Evolutionary conservation across 1,140 invertebrate genomes (phyloP), one percentile per base, ranked within the genome.

Genomic region (Patella vulgata): DNA sequence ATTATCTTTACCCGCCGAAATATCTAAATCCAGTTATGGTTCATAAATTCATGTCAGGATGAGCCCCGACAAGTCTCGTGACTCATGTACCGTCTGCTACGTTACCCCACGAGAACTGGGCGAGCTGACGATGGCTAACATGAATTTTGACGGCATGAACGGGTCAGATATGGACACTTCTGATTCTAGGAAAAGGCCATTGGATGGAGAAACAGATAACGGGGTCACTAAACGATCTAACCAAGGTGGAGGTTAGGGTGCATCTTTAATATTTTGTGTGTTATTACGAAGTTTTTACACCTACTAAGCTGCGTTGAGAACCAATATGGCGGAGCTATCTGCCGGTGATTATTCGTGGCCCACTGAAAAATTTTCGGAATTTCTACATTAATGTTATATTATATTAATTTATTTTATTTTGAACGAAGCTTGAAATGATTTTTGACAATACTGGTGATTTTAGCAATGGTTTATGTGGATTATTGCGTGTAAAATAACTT

Each of bases 171-270:
- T 81, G 78, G 83, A 84, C 72, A 82, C 82, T 68, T 78, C 78
- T 59, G 84, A 85, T 77, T 84, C 84, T 68, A 74, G 92, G 86
- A 94, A 94, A 88, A 89, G 92, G 82, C 92, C 92, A 63, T 88
- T 93, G 76, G 92, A 94, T 86, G 90, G 89, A 72, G 92, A 93
- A 85, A 88, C 88, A 73, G 92, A 94, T 84, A 92, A 92, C 88
- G 92, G 91, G 73, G 90, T 92, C 74, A 91, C 91, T 68, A 94
- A 94, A 86, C 89, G 92, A 84, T 94, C 92, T 66, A 92, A 94
- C 86, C 93, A 92, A 85, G 92, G 91, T 81, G 90, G 90, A 90
- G 92, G 92, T 94, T 73, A 79, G 77, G 53, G 59, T 60, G 64
- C 56, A 64, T 73, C 51, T 70, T 73, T 36, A 59, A 63, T 65